These are phyloP conservation scores for Spilarctia lutea DNA, from an alignment of 2,888 invertebrate genomes.

Conservation along the genomic window DNA sequence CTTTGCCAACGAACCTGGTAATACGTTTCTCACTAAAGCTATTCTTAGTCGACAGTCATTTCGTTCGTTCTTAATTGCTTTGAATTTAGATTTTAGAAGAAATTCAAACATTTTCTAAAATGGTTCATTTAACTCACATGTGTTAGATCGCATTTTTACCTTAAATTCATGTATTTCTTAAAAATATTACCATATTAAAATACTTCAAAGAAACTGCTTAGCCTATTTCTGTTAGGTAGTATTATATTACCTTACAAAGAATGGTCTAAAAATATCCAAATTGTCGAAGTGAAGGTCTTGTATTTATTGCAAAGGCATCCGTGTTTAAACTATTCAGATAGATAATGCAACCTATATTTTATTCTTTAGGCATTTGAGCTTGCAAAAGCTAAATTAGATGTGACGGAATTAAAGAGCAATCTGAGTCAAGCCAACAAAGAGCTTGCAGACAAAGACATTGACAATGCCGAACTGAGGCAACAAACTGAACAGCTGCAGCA, in stretches of 20 bases:
- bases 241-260: too few relatives aligned
- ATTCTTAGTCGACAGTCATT: background rate
- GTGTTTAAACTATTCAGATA: background rate
- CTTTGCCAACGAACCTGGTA: background rate
- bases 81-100: background rate
- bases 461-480: constrained; percentile 63
- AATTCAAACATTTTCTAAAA: background rate
- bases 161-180: background rate
- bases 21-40: background rate
- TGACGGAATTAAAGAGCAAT: constrained; percentile 75
- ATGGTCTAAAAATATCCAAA: too few relatives aligned
- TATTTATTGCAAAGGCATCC: background rate
- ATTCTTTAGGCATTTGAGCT: constrained; percentile 78
- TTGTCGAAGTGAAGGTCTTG: background rate
- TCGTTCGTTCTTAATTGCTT: background rate
- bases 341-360: background rate
- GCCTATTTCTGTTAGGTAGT: background rate
- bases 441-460: constrained; percentile 63
- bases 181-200: background rate
- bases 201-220: background rate
- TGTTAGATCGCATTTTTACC: background rate
- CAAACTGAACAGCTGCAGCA: constrained; percentile 59
- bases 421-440: constrained; percentile 84
- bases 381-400: constrained; percentile 82
- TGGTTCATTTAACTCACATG: background rate